These are phyloP conservation scores for Petrocephalus zakoni DNA, from an alignment of 2,113 vertebrate species.

Conservation along the genomic window DNA sequence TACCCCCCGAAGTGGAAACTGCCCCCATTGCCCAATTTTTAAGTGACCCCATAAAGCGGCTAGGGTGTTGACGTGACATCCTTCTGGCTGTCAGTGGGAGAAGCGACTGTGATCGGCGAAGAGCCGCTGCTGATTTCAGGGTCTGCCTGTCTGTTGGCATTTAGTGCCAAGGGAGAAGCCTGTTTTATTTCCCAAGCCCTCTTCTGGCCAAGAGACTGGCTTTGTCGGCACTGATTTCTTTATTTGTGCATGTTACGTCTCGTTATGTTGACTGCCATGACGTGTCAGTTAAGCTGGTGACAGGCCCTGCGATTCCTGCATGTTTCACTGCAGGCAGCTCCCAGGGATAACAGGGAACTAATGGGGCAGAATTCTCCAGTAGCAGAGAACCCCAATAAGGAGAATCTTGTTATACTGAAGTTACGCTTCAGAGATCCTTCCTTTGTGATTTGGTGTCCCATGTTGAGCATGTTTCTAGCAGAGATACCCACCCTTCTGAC, in stretches of 20 bases:
- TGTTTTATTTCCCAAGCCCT: not conserved
- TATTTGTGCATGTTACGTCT: slow-evolving; percentile 16
- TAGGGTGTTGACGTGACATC: not conserved
- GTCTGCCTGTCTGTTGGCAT: not conserved
- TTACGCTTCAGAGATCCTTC: slow-evolving; percentile 18
- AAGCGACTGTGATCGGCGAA: not conserved
- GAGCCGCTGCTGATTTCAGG: not conserved
- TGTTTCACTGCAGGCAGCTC: slow-evolving; percentile 30
- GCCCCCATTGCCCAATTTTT: not conserved
- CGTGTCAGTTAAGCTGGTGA: slow-evolving; percentile 23
- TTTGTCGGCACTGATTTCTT: slow-evolving; percentile 27
- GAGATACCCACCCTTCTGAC: not conserved
- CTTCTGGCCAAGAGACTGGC: not conserved
- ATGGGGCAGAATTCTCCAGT: slow-evolving; percentile 23
- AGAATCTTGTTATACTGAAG: slow-evolving; percentile 22
- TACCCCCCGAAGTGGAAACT: not conserved
- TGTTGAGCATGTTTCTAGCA: not conserved
- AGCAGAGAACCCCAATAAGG: slow-evolving; percentile 23
- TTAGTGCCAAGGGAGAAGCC: not conserved
- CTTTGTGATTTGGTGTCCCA: not conserved
- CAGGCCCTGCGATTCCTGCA: slow-evolving; percentile 28
- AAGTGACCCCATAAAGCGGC: not conserved
- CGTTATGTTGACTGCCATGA: slow-evolving; percentile 21
- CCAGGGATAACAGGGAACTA: slow-evolving; percentile 21
- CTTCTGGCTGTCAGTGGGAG: slow-evolving; percentile 7